A percentile compares a stretch with the other conserved stretches of the same genome.
Evolutionary conservation across 2,888 invertebrate genomes (phyloP).

Genomic region (Altica lythri): DNA sequence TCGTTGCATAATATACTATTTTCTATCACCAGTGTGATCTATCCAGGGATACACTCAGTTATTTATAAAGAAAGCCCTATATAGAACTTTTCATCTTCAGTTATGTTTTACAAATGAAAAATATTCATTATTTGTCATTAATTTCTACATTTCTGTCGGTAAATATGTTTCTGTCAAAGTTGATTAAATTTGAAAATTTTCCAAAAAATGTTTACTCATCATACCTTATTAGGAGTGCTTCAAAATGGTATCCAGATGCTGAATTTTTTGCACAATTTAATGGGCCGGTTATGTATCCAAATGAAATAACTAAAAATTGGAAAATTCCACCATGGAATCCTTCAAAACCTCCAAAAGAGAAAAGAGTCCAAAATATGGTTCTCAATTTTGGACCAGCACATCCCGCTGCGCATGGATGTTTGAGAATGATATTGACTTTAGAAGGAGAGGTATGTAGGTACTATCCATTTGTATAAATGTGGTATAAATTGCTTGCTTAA

Average conservation of each 20-base stretch:
- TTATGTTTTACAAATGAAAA: no score
- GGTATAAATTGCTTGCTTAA: no score
- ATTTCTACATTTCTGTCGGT: conserved; percentile 1
- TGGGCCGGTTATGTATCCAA: conserved; percentile 65
- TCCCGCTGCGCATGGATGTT: conserved; percentile 89
- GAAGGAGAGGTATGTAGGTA: conserved; percentile 79
- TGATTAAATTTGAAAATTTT: neutral
- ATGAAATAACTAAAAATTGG: conserved; percentile 52
- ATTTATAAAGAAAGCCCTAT: no score
- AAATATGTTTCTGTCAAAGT: conserved; percentile 22
- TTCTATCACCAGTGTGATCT: no score
- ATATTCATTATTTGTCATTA: no score
- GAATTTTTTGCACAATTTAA: conserved; percentile 63
- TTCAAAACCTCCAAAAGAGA: conserved; percentile 28
- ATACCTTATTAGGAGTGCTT: conserved; percentile 1
- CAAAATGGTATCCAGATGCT: conserved; percentile 68
- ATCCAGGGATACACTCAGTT: no score
- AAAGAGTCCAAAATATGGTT: conserved; percentile 41
- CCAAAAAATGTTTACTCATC: neutral
- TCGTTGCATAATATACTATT: no score
- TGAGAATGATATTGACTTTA: conserved; percentile 77
- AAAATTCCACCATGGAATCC: conserved; percentile 29
- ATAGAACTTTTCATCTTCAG: no score
- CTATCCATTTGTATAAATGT: no score
- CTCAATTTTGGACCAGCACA: conserved; percentile 87